A percentile compares a stretch with the other conserved stretches of the same genome.
These are phyloP conservation scores for Drosophila kepulauana DNA, from an alignment of 1,140 invertebrate species.

Conservation along the genomic window DNA sequence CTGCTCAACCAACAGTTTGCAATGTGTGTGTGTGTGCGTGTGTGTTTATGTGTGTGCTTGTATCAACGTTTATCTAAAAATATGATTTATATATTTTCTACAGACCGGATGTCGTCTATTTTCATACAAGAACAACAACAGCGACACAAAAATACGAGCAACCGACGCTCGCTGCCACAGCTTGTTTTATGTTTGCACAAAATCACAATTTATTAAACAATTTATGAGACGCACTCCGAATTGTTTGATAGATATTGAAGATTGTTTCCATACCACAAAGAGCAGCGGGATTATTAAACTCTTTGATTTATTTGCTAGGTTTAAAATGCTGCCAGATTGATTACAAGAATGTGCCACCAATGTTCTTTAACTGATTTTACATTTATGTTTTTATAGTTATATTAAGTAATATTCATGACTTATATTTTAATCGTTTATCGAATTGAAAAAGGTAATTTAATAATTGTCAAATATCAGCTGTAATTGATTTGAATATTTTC, in stretches of 20 bases:
- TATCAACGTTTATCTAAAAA: slow-evolving; percentile 79
- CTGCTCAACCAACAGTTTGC: neutral
- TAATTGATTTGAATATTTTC: no score
- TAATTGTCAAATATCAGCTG: no score
- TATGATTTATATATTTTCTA: slow-evolving; percentile 81
- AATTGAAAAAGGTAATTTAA: no score
- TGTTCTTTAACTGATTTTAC: no score
- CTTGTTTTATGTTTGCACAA: slow-evolving; percentile 39
- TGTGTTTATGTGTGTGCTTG: slow-evolving; percentile 38
- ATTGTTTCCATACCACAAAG: neutral
- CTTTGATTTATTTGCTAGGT: no score
- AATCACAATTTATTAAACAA: slow-evolving; percentile 52
- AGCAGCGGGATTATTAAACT: neutral
- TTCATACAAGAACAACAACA: slow-evolving; percentile 70
- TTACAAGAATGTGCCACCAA: no score
- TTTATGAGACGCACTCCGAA: slow-evolving; percentile 54
- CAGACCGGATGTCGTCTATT: slow-evolving; percentile 84
- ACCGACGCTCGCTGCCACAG: slow-evolving; percentile 5
- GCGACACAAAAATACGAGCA: slow-evolving; percentile 23
- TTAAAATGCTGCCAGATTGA: no score
- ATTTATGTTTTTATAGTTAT: no score
- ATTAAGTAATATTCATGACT: no score
- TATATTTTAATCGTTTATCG: no score
- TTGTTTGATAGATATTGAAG: slow-evolving; percentile 46
- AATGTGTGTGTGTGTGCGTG: slow-evolving; percentile 1